Evolutionary conservation across 2,797 vertebrate genomes (phyloP), one percentile per base, ranked within the genome.

Genomic region (Chaunax sp.): DNA sequence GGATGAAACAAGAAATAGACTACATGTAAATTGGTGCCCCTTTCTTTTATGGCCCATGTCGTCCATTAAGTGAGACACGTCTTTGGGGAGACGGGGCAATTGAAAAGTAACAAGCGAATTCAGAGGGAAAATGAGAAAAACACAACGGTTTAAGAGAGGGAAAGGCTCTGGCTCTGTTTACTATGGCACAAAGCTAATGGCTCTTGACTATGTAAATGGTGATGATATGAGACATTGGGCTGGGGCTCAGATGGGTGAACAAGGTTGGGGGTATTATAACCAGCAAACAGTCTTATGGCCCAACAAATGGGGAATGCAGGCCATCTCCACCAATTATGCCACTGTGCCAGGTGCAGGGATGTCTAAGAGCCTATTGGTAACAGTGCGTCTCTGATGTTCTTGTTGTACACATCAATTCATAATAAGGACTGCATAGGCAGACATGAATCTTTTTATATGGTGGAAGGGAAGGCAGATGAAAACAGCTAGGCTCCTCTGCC

Each of bases 131-230:
- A 88, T 80, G 82, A 81, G 75, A 88, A 88, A 40, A 91, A 89
- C 81, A 87, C 70, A 82, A 83, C 16, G 80, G 81, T 72, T 81
- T 85, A 55, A 75, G 88, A 88, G 87, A 89, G 85, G 79, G 88
- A 87, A 85, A 87, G 85, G 85, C 83, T 86, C 83, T 85, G 80
- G 84, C 87, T 90, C 88, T 92, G 92, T 93, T 93, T 92, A 90
- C 88, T 68, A 65, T 78, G 77, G 87, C 89, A 93, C 91, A 94
- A 93, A 91, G 90, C 90, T 93, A 95, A 94, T 91, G 76, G 91
- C 92, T 88, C 94, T 95, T 94, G 91, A 94, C 91, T 94, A 95
- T 95, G 94, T 92, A 93, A 95, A 95, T 95, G 89, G 80, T 77
- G 78, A 89, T 93, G 93, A 94, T 93, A 93, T 87, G 89, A 92